Base-by-base conservation (phyloP, 92 coral and sea anemone genomes). In the Porites cylindrica region DNA sequence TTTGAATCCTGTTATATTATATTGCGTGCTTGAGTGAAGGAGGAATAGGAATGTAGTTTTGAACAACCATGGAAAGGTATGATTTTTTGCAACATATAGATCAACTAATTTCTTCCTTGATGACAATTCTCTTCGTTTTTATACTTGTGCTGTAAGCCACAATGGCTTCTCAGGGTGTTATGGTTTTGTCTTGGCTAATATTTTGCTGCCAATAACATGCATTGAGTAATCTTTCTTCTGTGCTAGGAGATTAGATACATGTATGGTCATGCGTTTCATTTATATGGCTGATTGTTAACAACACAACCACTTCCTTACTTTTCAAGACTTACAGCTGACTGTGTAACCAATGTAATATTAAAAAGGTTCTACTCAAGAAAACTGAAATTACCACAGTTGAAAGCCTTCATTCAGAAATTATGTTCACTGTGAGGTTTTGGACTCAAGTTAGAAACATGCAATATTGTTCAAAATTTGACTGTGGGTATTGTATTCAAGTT, bases 31-130 rank as follows among this genome's bases (percentile, higher is more conserved):
- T 82, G 56, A 82, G 70, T 17, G 51, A 20, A 20, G 10, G 43
- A 51, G 13, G n/a, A 3, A 43, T 38, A 38, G 47, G 83, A 60
- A 19, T 53, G 70, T 72, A n/a, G 9, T 58, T 60, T 47, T 18
- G 7, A 72, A 60, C 59, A 69, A 81, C 10, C 53, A 81, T 81
- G 85, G 51, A 12, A 82, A 82, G 86, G 86, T 82, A 32, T 3
- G 6, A 54, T 38, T 5, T 38, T 5, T 47, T 18, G 75, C 26
- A 80, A 13, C 84, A 11, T 66, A 5, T 12, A 11, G 51, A 26
- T 38, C 0, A n/a, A 26, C 18, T 77, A 51, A n/a, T 75, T 77
- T 17, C 51, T 14, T 53, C 76, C 65, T 52, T 60, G 68, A 66
- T 21, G 67, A 76, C 29, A 8, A 6, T 19, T 19, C 10, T 18